A percentile compares a stretch with the other conserved stretches of the same genome.
Conservation (phyloP, 1,140 invertebrate species). For the Steinernema khuongi region DNA sequence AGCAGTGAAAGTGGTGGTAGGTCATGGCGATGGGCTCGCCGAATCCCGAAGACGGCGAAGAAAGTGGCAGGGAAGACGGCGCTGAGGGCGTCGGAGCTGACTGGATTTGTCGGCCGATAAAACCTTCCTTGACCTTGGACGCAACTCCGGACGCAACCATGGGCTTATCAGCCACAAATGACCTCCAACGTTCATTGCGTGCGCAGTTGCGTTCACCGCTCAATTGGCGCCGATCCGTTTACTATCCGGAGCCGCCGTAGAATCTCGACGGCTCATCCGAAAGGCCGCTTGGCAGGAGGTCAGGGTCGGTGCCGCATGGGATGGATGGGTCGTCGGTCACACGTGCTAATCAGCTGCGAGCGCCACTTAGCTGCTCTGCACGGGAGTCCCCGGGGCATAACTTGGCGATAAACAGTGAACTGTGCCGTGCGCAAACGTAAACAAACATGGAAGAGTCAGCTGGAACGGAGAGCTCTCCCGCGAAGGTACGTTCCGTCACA, state of each 20-base stretch:
- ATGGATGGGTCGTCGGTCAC: neutral
- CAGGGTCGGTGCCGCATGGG: too few species aligned
- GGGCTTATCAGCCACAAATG: slow-evolving; percentile 10
- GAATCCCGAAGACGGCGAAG: slow-evolving; percentile 1
- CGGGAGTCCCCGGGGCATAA: neutral
- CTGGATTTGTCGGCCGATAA: slow-evolving; percentile 12
- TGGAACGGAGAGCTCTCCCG: neutral
- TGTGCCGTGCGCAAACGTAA: neutral
- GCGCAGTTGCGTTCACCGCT: neutral
- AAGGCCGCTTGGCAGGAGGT: neutral
- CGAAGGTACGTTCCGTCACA: neutral
- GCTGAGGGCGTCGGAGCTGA: neutral
- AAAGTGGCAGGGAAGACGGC: neutral
- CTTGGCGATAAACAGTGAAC: neutral
- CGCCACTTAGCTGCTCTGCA: neutral
- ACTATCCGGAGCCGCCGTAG: neutral
- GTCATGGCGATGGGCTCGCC: neutral
- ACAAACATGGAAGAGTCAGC: neutral
- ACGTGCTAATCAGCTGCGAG: slow-evolving; percentile 9
- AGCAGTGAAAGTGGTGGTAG: slow-evolving; percentile 7
- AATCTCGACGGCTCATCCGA: neutral
- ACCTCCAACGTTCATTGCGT: slow-evolving; percentile 10
- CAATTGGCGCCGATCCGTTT: neutral
- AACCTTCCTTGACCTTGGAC: slow-evolving; percentile 16
- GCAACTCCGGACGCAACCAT: slow-evolving; percentile 5